A percentile compares a stretch with the other conserved stretches of the same genome.
Evolutionary conservation across 2,113 vertebrate species (phyloP).

Genomic region (Tamias sibiricus): DNA sequence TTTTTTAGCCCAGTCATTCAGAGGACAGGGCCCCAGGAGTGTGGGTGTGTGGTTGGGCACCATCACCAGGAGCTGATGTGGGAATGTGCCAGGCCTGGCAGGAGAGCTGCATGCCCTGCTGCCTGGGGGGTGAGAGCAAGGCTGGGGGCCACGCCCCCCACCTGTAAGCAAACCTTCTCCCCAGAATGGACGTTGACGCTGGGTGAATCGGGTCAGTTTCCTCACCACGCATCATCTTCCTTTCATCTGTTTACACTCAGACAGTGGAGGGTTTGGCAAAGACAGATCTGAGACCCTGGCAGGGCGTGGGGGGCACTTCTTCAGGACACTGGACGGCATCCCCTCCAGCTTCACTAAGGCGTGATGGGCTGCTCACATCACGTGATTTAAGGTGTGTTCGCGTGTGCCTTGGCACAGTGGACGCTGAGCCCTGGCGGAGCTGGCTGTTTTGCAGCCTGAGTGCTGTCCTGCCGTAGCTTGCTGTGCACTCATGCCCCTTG

Average conservation of each 20-base stretch:
- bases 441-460: not conserved
- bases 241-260: not conserved
- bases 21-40: not conserved
- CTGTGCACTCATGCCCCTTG: fast-evolving
- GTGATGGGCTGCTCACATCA: no score
- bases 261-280: not conserved
- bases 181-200: not conserved
- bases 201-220: not conserved
- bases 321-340: not conserved
- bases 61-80: not conserved
- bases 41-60: not conserved
- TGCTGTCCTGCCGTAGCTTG: no score
- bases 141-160: not conserved
- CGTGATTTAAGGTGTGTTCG: not conserved
- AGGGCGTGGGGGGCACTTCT: no score
- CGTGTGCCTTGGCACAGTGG: fast-evolving
- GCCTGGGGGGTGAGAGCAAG: no score
- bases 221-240: not conserved
- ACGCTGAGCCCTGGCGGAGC: not conserved
- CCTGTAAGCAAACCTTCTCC: not conserved
- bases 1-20: not conserved
- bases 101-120: not conserved
- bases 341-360: not conserved
- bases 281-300: not conserved
- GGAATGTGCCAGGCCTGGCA: not conserved